Evolutionary conservation across 2,797 vertebrate species (phyloP).

Genomic region (Buphagus erythrorhynchus): DNA sequence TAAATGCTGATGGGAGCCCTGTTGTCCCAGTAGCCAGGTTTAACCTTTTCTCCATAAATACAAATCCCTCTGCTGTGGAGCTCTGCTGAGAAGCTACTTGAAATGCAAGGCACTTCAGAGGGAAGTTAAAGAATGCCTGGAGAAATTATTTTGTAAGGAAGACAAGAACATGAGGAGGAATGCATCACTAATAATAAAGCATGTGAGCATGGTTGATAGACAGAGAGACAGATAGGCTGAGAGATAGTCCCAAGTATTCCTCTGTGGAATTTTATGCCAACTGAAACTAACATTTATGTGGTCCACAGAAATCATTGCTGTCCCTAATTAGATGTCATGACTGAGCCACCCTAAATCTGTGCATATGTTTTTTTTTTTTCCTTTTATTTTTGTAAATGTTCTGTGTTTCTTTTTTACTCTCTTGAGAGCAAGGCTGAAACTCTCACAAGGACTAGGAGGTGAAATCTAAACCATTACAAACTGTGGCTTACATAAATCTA

Average conservation of each 20-base stretch:
- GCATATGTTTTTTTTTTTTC: neutral
- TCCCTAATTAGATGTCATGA: conserved; percentile 42
- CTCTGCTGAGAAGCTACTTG: neutral
- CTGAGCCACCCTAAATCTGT: conserved; percentile 18
- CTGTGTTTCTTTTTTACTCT: neutral
- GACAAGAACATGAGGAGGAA: conserved; percentile 1
- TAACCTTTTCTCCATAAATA: neutral
- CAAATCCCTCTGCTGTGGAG: neutral
- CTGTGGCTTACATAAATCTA: conserved; percentile 33
- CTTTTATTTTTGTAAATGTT: neutral
- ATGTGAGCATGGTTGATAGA: neutral
- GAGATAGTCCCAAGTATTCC: neutral
- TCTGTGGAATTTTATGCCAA: conserved; percentile 35
- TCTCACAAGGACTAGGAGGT: conserved; percentile 30
- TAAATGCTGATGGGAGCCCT: neutral
- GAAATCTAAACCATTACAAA: conserved; percentile 50
- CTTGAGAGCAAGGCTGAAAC: conserved; percentile 11
- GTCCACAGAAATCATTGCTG: conserved; percentile 37
- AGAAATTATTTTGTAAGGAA: neutral
- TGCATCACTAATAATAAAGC: neutral
- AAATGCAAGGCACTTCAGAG: neutral
- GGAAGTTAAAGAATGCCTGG: neutral
- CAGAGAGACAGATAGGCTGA: conserved; percentile 40
- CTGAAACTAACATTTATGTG: conserved; percentile 17
- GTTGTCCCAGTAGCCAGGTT: neutral